phyloP scores from a whole-genome alignment of 2,113 vertebrate genomes.

The Corythoichthys haematopterus region DNA sequence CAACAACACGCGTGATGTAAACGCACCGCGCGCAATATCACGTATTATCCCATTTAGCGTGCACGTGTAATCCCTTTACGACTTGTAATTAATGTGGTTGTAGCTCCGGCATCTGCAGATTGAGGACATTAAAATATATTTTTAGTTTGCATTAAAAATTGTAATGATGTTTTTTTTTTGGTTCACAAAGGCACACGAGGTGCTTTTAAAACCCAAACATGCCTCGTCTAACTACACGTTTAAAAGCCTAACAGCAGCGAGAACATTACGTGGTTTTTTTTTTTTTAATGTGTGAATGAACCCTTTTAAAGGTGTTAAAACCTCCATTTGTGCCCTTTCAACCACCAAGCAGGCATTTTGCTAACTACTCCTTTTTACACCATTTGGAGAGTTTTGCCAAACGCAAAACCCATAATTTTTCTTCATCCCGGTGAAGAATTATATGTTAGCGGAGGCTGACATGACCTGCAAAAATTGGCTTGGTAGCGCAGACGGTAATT shows the following conservation, averaged over 20 bases:
- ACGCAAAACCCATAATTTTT: not conserved
- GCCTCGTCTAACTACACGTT: not conserved
- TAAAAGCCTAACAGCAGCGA: not conserved
- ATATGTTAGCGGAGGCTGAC: not conserved
- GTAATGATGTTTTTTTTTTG: slow-evolving; percentile 1
- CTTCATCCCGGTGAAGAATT: not conserved
- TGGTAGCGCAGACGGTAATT: not conserved
- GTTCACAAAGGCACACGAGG: not conserved
- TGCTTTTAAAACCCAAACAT: slow-evolving; percentile 26
- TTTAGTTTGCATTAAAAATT: slow-evolving; percentile 8
- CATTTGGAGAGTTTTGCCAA: not conserved
- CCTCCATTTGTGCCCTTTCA: slow-evolving; percentile 1
- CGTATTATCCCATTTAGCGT: slow-evolving; percentile 1
- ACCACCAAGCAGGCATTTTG: not conserved
- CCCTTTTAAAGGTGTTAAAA: slow-evolving; percentile 18
- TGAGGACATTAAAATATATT: slow-evolving; percentile 40
- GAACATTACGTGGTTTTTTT: not conserved
- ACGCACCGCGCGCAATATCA: not conserved
- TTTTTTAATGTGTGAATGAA: slow-evolving; percentile 1
- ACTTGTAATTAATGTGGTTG: slow-evolving; percentile 29
- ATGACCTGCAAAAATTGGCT: not conserved
- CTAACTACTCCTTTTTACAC: not conserved
- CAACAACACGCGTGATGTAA: not conserved
- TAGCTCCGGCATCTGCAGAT: slow-evolving; percentile 23
- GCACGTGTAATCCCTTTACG: slow-evolving; percentile 38